phyloP scores from a whole-genome alignment of 2,888 invertebrate species.

The Drosophila picticornis region DNA sequence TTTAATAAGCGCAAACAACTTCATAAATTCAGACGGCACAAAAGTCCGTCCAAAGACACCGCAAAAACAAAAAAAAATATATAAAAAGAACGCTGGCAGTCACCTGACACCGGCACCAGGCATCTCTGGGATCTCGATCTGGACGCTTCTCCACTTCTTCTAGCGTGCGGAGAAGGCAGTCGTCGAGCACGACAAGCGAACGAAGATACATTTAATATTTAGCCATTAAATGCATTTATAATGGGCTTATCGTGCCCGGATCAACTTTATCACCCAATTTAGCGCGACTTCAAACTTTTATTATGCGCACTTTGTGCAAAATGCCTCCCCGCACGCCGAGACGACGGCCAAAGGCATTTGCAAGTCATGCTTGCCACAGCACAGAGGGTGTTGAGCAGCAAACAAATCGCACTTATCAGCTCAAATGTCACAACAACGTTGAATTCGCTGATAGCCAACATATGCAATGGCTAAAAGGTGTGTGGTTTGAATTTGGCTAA shows the following conservation, averaged over 20 bases:
- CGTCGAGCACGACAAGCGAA: conserved; percentile 48
- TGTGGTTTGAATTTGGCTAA: background rate
- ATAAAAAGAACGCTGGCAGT: conserved; percentile 40
- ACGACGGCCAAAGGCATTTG: conserved; percentile 16
- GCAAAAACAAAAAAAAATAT: conserved; percentile 14
- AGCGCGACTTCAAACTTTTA: conserved; percentile 69
- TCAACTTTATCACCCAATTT: conserved; percentile 82
- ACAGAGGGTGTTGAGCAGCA: conserved; percentile 1
- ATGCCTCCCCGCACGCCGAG: conserved; percentile 14
- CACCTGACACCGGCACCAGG: conserved; percentile 45
- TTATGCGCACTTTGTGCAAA: conserved; percentile 55
- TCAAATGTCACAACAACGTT: conserved; percentile 50
- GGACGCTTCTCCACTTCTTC: conserved; percentile 2
- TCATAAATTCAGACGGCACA: conserved; percentile 67
- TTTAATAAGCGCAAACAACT: conserved; percentile 79
- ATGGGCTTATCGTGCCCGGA: conserved; percentile 82
- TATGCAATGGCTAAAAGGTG: background rate
- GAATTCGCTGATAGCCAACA: conserved; percentile 6
- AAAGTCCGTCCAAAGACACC: conserved; percentile 12
- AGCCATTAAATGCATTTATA: conserved; percentile 82
- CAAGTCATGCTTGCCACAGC: conserved; percentile 9
- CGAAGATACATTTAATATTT: conserved; percentile 77
- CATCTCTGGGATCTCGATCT: conserved; percentile 16
- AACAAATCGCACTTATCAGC: conserved; percentile 34
- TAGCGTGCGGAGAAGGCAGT: conserved; percentile 33